Evolutionary conservation across 2,797 vertebrate species (phyloP).

Genomic region (Hipposideros larvatus): DNA sequence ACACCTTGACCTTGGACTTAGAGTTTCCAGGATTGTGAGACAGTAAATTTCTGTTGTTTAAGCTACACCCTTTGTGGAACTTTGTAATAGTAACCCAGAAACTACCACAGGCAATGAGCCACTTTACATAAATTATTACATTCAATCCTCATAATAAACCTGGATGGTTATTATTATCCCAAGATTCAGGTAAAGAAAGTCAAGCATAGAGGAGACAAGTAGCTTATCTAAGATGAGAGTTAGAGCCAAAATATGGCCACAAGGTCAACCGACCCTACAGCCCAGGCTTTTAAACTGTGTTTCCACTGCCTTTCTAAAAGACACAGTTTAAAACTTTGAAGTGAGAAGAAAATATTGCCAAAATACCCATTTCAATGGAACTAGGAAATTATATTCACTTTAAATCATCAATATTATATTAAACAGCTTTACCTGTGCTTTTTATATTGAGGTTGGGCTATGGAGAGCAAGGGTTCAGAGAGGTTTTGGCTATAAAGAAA

Average conservation of each 20-base stretch:
- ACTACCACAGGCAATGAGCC: background rate
- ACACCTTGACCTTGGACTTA: background rate
- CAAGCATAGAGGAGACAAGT: background rate
- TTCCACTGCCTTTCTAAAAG: background rate
- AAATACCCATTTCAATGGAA: background rate
- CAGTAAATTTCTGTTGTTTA: background rate
- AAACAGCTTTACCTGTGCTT: background rate
- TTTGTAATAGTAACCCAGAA: background rate
- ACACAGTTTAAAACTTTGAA: background rate
- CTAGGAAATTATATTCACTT: background rate
- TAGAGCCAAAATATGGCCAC: background rate
- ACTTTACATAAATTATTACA: background rate
- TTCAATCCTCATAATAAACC: background rate
- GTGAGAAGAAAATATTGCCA: background rate
- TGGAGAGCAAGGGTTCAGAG: background rate
- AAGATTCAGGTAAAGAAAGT: background rate
- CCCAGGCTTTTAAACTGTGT: background rate
- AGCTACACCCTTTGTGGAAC: background rate
- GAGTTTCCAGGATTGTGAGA: background rate
- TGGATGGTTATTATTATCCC: background rate
- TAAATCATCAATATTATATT: background rate
- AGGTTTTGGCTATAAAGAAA: background rate
- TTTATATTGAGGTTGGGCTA: background rate
- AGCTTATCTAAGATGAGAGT: background rate
- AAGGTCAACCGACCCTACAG: background rate